Base-by-base conservation (phyloP, 30 jellyfish, hydroid and myxozoan genomes). In the Hydra vulgaris region DNA sequence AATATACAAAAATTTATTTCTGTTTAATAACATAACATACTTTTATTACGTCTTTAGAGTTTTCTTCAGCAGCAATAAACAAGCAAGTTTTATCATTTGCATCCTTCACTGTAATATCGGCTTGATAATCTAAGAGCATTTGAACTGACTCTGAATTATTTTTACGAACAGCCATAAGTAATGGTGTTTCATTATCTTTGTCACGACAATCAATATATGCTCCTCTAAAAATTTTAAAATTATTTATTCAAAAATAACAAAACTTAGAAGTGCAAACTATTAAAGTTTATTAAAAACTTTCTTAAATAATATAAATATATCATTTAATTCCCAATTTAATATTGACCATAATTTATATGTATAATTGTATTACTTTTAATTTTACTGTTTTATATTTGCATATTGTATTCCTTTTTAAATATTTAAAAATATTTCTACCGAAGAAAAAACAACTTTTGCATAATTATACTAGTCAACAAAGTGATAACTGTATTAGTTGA, bases 31-130 rank as follows among this genome's bases (percentile, higher is more conserved):
- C 8, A 3, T 40, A 40, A 40, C 61, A 40, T 79, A 92, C 98
- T 84, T 70, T 77, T 56, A 83, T 67, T 8, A 92, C 94, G 23
- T 92, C 98, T 15, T 82, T 89, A 53, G 96, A 87, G 74, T 87
- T 95, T 84, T 92, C 98, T 84, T 92, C 96, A 70, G 98, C 98
- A 25, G 98, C 98, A n/a, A 92, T 69, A 70, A 67, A 92, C 77
- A 92, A 74, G 56, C 95, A 82, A 7, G 98, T 87, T 22, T 92
- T 84, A 92, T 92, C 98, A 71, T 81, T 86, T 18, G 95, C 88
- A 70, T 92, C 98, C 27, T 92, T 92, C 52, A 92, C 89, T 18
- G 95, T 83, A 18, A 92, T 81, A 72, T 92, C 98, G 23, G 98
- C 98, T 3, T 85, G 86, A 16, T 89, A 88, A 21, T 83, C 80